These are phyloP conservation scores for Lophochroa leadbeateri DNA, from an alignment of 2,113 vertebrate species.

Conservation along the genomic window DNA sequence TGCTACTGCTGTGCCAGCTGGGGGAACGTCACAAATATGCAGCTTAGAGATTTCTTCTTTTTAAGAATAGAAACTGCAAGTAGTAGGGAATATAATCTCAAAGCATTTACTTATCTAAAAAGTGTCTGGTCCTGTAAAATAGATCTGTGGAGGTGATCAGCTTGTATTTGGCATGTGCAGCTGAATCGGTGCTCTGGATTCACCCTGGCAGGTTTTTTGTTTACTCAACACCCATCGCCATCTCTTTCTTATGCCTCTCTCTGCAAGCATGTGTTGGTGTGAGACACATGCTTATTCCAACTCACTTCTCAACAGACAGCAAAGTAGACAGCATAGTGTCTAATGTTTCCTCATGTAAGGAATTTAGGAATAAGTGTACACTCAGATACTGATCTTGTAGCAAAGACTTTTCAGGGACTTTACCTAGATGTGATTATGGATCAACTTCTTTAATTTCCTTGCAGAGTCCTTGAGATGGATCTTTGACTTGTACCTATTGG, in stretches of 20 bases:
- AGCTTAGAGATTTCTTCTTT: slow-evolving; percentile 10
- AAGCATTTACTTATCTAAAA: slow-evolving; percentile 14
- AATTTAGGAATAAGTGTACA: background rate
- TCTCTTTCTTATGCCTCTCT: background rate
- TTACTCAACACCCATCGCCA: background rate
- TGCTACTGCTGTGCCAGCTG: slow-evolving; percentile 16
- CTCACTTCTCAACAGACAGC: background rate
- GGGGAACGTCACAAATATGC: background rate
- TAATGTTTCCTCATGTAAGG: background rate
- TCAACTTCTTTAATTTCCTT: background rate
- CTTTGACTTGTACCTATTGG: background rate
- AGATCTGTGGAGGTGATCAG: background rate
- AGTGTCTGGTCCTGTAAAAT: background rate
- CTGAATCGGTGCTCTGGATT: background rate
- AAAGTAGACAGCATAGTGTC: background rate
- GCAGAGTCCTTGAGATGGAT: background rate
- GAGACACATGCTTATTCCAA: background rate
- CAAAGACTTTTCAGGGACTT: background rate
- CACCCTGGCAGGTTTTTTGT: background rate
- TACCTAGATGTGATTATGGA: background rate
- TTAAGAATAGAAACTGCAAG: slow-evolving; percentile 31
- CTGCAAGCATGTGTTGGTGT: background rate
- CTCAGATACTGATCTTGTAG: background rate
- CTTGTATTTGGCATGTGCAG: background rate
- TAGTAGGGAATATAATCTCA: slow-evolving; percentile 14